Evolutionary conservation across 1,140 invertebrate genomes (phyloP).

Genomic region (Coelopa frigida): DNA sequence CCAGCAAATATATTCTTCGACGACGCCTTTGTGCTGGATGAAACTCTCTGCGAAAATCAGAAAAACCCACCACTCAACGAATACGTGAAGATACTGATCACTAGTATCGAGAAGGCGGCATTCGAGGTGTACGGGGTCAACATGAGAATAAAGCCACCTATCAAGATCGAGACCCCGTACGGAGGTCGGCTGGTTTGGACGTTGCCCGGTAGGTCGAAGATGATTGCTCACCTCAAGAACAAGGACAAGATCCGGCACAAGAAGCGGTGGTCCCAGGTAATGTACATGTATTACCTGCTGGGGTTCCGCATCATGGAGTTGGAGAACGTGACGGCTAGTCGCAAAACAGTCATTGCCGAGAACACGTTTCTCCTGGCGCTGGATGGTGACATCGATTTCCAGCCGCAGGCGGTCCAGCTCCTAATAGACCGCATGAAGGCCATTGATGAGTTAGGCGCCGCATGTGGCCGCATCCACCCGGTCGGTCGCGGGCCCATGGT

Average conservation of each 20-base stretch:
- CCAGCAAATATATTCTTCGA: conserved; percentile 88
- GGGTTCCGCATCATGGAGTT: conserved; percentile 75
- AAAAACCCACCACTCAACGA: conserved; percentile 70
- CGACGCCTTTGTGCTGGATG: conserved; percentile 67
- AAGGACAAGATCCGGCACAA: conserved; percentile 80
- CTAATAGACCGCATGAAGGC: conserved; percentile 88
- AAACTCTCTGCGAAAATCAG: conserved; percentile 51
- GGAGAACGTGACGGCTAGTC: conserved; percentile 52
- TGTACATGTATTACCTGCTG: conserved; percentile 93
- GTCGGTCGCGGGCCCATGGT: conserved; percentile 81
- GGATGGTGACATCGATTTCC: conserved; percentile 93
- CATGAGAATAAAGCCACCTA: conserved; percentile 62
- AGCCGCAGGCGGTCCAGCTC: conserved; percentile 75
- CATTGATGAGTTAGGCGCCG: conserved; percentile 78
- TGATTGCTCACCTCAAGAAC: conserved; percentile 84
- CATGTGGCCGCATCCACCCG: conserved; percentile 89
- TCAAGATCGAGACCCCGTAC: conserved; percentile 73
- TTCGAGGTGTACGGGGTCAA: conserved; percentile 64
- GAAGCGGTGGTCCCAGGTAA: conserved; percentile 78
- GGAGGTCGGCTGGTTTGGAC: conserved; percentile 79
- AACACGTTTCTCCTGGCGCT: conserved; percentile 85
- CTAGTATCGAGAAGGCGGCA: conserved; percentile 68
- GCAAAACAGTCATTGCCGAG: conserved; percentile 69
- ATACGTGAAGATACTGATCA: conserved; percentile 72
- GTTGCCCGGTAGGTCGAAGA: conserved; percentile 76